phyloP scores from a whole-genome alignment of 2,888 invertebrate genomes.

The Protonemura montana region DNA sequence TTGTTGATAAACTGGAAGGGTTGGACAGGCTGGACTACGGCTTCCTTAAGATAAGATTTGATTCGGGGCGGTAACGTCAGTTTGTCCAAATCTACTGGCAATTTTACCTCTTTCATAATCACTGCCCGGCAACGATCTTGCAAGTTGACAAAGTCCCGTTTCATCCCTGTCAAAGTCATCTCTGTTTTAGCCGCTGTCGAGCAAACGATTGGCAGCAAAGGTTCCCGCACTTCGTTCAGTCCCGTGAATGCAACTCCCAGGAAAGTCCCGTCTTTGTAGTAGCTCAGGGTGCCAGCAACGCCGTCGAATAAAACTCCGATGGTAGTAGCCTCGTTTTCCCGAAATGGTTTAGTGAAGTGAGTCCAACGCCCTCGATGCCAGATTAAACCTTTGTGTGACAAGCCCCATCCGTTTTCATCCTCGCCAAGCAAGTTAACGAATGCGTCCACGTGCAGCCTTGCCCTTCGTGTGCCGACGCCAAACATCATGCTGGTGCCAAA shows the following conservation, averaged over 20 bases:
- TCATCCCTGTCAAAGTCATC: conserved; percentile 69
- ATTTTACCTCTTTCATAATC: conserved; percentile 65
- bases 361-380: conserved; percentile 73
- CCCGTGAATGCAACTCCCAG: conserved; percentile 76
- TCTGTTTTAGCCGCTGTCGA: conserved; percentile 80
- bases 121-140: conserved; percentile 73
- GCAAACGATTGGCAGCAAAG: conserved; percentile 73
- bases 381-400: conserved; percentile 75
- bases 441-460: conserved; percentile 70
- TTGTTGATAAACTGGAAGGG: conserved; percentile 57
- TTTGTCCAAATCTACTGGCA: conserved; percentile 62
- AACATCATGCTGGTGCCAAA: conserved; percentile 82
- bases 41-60: conserved; percentile 66
- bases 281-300: conserved; percentile 72
- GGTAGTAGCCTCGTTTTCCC: conserved; percentile 72
- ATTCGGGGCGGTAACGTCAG: conserved; percentile 68
- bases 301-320: conserved; percentile 76
- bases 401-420: conserved; percentile 74
- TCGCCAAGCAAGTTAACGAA: conserved; percentile 77
- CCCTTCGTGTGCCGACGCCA: conserved; percentile 68
- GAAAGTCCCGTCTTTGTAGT: conserved; percentile 73
- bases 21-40: conserved; percentile 55
- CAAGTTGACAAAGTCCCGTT: conserved; percentile 70
- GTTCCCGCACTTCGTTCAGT: conserved; percentile 67
- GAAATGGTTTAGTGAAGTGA: conserved; percentile 72